Evolutionary conservation across 2,113 vertebrate species (phyloP), one percentile per base, ranked within the genome.

Genomic region (Anoplopoma fimbria): DNA sequence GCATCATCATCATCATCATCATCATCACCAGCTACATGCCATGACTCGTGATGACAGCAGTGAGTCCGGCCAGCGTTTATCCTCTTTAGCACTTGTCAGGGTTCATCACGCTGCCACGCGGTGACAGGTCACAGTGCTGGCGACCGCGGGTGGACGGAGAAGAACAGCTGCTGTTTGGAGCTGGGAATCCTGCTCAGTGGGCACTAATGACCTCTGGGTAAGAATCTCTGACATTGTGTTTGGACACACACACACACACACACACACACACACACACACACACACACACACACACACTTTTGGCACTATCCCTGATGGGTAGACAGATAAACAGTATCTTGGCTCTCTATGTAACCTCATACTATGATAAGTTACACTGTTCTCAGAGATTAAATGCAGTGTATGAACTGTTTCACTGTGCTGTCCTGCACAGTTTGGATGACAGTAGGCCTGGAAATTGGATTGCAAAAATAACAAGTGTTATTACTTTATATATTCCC

Each of bases 71-170:
- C n/a, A 69, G 75, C 29, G 23, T 81, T 88, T 78, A 84, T 71
- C 78, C 75, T 82, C 63, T 82, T 82, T 70, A 84, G 69, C 63
- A 23, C 63, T 61, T 69, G 70, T 79, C 80, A 79, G 71, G 38
- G 19, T 27, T 67, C 27, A 83, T 82, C 78, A 69, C 64, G 23
- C 14, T 55, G 80, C 14, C 29, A 17, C 25, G 21, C 19, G 14
- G 10, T 62, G 57, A 69, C 74, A 55, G 73, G 67, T 58, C 19
- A 27, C 60, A 36, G 40, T 40, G 55, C 62, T 19, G 49, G 49
- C 1, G 1, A 23, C 55, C 61, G 14, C 21, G 8, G 8, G 17
- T 27, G 17, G 49, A 29, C 34, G 21, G 40, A 69, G 36, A 69
- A 34, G n/a, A 62, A 29, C 45, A 63, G 68, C 42, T 62, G 40